phyloP scores from a whole-genome alignment of 2,797 vertebrate species.

The Hippoglossus hippoglossus region DNA sequence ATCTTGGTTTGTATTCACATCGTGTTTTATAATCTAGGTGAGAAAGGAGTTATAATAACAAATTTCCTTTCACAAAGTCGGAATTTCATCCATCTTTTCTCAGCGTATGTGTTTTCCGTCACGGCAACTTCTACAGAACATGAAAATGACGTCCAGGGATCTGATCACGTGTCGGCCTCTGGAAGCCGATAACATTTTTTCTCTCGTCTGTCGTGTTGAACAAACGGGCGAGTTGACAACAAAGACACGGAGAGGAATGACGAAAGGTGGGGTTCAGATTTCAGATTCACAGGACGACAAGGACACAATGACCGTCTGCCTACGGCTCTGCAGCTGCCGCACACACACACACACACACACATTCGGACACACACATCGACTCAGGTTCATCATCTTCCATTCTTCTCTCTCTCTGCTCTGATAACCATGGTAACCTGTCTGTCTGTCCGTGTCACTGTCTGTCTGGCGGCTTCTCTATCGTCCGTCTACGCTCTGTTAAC shows the following conservation, averaged over 20 bases:
- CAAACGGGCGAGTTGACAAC: slow-evolving; percentile 49
- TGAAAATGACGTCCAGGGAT: slow-evolving; percentile 2
- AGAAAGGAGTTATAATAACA: too few species aligned
- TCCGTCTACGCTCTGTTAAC: slow-evolving; percentile 69
- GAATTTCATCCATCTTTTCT: not conserved
- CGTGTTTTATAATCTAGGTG: too few species aligned
- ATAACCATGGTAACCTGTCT: slow-evolving; percentile 72
- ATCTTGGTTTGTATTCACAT: not conserved
- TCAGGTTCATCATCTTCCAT: slow-evolving; percentile 60
- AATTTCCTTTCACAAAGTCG: too few species aligned
- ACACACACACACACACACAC: slow-evolving; percentile 28
- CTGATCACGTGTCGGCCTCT: slow-evolving; percentile 19
- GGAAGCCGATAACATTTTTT: slow-evolving; percentile 25
- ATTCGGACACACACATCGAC: slow-evolving; percentile 29
- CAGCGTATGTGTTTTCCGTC: not conserved
- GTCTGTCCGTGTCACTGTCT: slow-evolving; percentile 37
- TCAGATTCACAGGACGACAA: slow-evolving; percentile 64
- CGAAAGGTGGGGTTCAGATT: slow-evolving; percentile 59
- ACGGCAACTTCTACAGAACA: slow-evolving; percentile 9
- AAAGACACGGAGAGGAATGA: slow-evolving; percentile 21
- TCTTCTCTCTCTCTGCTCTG: slow-evolving; percentile 73
- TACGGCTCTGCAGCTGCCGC: slow-evolving; percentile 20
- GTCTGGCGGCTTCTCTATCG: slow-evolving; percentile 49
- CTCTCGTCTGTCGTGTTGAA: slow-evolving; percentile 41
- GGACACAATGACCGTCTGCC: slow-evolving; percentile 69